Percentiles rank a stretch among this genome's conserved stretches.
phyloP scores from a whole-genome alignment of 2,113 vertebrate species.

The Herpailurus yagouaroundi region DNA sequence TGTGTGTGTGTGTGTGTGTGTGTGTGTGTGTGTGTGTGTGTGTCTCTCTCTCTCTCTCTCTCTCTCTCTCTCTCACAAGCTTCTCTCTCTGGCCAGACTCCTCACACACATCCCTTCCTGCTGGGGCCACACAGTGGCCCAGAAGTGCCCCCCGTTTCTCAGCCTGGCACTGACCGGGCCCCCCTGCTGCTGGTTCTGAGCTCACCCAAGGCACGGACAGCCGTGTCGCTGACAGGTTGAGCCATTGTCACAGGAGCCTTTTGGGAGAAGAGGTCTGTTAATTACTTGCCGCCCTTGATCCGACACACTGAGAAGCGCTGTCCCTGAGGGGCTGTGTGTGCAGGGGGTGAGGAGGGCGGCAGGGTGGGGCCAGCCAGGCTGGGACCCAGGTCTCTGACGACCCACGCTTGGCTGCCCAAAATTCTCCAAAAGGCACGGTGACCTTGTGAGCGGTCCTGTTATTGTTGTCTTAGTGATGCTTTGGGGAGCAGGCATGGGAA shows the following conservation, averaged over 20 bases:
- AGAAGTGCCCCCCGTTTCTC: background rate
- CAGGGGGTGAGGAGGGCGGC: background rate
- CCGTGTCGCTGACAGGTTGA: background rate
- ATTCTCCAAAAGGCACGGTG: background rate
- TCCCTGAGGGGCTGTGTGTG: background rate
- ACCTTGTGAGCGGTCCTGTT: conserved; percentile 42
- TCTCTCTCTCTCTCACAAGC: background rate
- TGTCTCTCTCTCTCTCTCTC: background rate
- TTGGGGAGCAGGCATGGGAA: background rate
- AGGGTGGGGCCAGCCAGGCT: background rate
- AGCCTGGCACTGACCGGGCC: background rate
- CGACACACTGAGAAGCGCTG: background rate
- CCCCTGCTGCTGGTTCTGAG: background rate
- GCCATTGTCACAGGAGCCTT: background rate
- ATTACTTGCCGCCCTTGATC: conserved; percentile 36
- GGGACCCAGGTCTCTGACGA: background rate
- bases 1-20: background rate
- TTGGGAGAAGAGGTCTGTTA: background rate
- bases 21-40: background rate
- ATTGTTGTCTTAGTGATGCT: background rate
- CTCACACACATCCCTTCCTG: background rate
- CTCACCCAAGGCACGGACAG: background rate
- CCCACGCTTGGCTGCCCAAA: background rate
- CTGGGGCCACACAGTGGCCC: background rate
- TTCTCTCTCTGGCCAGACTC: background rate